Evolutionary conservation across 2,888 invertebrate genomes (phyloP), one percentile per base, ranked within the genome.

Genomic region (Bimastos eiseni): DNA sequence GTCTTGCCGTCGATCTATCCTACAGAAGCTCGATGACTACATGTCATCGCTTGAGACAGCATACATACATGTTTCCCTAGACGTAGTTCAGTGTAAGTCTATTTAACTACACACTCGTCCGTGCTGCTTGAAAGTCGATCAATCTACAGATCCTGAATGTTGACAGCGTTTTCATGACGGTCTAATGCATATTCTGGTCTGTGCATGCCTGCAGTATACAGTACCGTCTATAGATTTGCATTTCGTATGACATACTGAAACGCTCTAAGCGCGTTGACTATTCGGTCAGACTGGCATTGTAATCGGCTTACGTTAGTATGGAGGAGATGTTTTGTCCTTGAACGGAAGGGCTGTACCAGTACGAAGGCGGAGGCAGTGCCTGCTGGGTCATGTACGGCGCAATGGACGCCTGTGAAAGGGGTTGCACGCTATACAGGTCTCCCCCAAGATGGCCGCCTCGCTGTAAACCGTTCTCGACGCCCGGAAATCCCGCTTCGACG

Each of bases 351-450:
- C 86, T 86, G 86, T 37, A 86, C 86, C 86, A 86, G 86, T 86
- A 86, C 24, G 36, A 34, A 21, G 86, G 86, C 15, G 86, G 86
- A 34, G 86, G 86, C n/a, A 86, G n/a, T 24, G 36, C 36, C 86
- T 86, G 86, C 34, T 86, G 86, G 86, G 86, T 86, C 86, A 86
- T 34, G 86, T 86, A 86, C 33, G 86, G 37, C 19, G 86, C 36
- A 36, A 86, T 33, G 86, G 37, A 34, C 33, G 86, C 34, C 34
- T 86, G 86, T 33, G 36, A 34, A 37, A 86, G 21, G 86, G 86
- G 34, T 37, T 86, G 86, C 36, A 86, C 86, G n/a, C 86, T 33
- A 19, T 86, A 86, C 36, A 86, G 86, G 86, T 86, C 86, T 34
- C 36, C 36, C 36, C 86, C 37, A 34, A 86, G 36, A 34, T 86